Percentiles rank a stretch among this genome's conserved stretches.
Conservation (phyloP, 2,888 invertebrate species). For the Mallateleia sp. region DNA sequence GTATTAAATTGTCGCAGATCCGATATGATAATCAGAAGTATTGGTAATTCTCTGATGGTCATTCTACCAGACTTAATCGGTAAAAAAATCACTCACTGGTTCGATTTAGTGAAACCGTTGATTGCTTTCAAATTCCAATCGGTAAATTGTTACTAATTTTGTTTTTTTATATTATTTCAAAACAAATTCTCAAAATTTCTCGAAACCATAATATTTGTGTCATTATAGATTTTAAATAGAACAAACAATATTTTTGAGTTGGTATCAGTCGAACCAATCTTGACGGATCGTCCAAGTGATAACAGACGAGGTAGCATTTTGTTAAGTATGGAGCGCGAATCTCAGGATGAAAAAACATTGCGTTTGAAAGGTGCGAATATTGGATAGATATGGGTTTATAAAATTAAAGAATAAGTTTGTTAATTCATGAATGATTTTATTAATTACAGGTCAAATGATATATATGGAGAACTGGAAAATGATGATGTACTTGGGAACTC, state of each 20-base stretch:
- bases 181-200: no score
- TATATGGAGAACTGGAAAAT: conserved; percentile 99
- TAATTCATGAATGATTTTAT: background rate
- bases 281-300: conserved; percentile 91
- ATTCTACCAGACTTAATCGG: no score
- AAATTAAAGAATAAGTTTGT: background rate
- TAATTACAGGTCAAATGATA: conserved; percentile 97
- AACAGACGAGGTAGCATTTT: conserved; percentile 90
- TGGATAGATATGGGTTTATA: background rate
- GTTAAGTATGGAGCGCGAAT: conserved; percentile 92
- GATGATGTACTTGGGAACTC: conserved; percentile 99
- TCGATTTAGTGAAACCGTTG: no score
- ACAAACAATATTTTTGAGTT: conserved; percentile 99
- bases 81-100: no score
- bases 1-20: no score
- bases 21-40: no score
- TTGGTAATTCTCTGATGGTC: no score
- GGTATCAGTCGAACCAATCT: conserved; percentile 96
- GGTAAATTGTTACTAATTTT: no score
- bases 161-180: no score
- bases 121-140: no score
- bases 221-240: conserved; percentile 96
- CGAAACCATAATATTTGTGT: no score
- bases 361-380: conserved; percentile 85
- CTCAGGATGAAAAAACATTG: conserved; percentile 92